phyloP scores from a whole-genome alignment of 2,888 invertebrate species.

The Clunio marinus region DNA sequence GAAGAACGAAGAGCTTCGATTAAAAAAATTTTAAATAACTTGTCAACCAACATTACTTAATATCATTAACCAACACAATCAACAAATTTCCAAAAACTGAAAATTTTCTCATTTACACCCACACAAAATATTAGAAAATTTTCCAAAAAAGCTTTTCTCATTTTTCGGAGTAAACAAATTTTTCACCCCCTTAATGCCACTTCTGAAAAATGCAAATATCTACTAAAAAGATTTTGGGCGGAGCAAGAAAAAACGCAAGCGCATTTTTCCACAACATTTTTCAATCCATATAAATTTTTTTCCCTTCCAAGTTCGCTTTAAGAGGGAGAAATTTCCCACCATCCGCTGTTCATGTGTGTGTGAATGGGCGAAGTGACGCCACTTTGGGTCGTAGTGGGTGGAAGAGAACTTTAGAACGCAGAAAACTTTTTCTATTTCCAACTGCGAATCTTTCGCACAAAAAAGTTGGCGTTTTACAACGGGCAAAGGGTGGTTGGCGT shows the following conservation, averaged over 20 bases:
- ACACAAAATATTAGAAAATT: conserved; percentile 4
- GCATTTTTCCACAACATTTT: conserved; percentile 32
- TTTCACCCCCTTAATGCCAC: neutral
- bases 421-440: conserved; percentile 10
- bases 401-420: neutral
- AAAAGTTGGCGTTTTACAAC: neutral
- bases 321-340: conserved; percentile 12
- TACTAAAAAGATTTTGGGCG: conserved; percentile 26
- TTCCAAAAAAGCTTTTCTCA: neutral
- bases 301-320: conserved; percentile 26
- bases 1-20: no score
- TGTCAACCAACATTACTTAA: no score
- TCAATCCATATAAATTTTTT: conserved; percentile 6
- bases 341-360: neutral
- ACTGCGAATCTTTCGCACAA: neutral
- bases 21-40: no score
- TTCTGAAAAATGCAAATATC: conserved; percentile 9
- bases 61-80: neutral
- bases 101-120: conserved; percentile 2
- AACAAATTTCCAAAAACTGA: neutral
- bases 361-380: neutral
- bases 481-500: neutral
- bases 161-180: neutral
- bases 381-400: neutral
- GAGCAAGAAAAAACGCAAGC: conserved; percentile 37